Conservation (phyloP, 2,888 invertebrate species). For the Campoletis raptor region DNA sequence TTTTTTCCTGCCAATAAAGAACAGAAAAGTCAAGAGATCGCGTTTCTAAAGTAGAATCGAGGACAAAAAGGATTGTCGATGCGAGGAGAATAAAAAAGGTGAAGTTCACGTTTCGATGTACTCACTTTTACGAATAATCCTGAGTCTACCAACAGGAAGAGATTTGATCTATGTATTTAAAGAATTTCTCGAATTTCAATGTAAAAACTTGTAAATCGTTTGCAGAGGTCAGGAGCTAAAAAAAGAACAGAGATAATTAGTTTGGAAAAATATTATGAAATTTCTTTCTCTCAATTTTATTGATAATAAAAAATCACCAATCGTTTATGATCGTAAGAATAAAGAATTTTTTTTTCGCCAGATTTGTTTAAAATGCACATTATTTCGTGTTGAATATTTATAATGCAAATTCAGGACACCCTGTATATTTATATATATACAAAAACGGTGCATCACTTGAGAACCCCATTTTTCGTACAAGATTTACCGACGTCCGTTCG, state of each 20-base stretch:
- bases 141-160: not conserved
- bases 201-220: not conserved
- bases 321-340: not conserved
- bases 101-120: slow-evolving; percentile 40
- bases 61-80: slow-evolving; percentile 59
- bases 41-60: slow-evolving; percentile 46
- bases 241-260: not conserved
- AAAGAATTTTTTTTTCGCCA: not conserved
- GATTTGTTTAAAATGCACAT: not conserved
- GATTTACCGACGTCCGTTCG: slow-evolving; percentile 76
- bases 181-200: slow-evolving; percentile 3
- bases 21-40: slow-evolving; percentile 26
- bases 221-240: not conserved
- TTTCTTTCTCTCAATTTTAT: not conserved
- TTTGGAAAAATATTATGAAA: not conserved
- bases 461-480: slow-evolving; percentile 75
- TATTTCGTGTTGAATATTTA: not conserved
- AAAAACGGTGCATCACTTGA: slow-evolving; percentile 28
- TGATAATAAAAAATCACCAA: not conserved
- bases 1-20: slow-evolving; percentile 21
- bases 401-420: slow-evolving; percentile 11
- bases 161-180: not conserved
- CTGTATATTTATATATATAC: slow-evolving; percentile 14
- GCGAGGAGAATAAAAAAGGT: slow-evolving; percentile 47
- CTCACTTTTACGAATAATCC: slow-evolving; percentile 13